Base-by-base conservation (phyloP, 53 echinoderm and acorn worm genomes). In the Echinarachnius parma region DNA sequence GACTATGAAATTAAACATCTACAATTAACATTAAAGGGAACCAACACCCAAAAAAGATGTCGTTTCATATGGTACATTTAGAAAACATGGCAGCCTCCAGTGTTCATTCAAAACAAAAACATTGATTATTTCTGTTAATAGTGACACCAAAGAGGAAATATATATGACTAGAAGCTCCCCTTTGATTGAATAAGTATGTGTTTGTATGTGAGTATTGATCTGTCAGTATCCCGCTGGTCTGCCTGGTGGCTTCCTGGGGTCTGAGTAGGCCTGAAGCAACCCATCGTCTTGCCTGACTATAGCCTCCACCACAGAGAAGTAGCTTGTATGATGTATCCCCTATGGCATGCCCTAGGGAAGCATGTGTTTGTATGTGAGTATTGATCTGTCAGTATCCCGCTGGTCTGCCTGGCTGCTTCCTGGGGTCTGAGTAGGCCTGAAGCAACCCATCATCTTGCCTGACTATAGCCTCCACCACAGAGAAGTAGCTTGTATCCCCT, bases 211-310 rank as follows among this genome's bases (percentile, higher is more conserved):
- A n/a, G n/a, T n/a, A n/a, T n/a, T n/a, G n/a, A n/a, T n/a, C n/a
- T 60, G 3, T 66, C 31, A 66, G 31, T 66, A 66, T 3, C 89
- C 89, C 11, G 85, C 85, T 0, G 85, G 78, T 24, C 62, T 49
- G 25, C 89, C 89, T 32, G 72, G 81, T 32, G 72, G 81, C 61
- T 89, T 85, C 62, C 85, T 28, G 21, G 80, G 82, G 58, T 89
- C 89, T 9, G 82, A 55, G 59, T 81, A 89, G 0, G 89, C 89
- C 16, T 71, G 55, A 10, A 89, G 54, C 21, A 23, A 54, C 26
- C 78, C 77, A 32, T 77, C 72, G 23, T 63, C 36, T 28, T 57
- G 39, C 18, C 81, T 72, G 24, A 81, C 56, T 26, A 89, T 89
- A 13, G 72, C 89, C 45, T 85, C 78, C 11, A 89, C 82, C 0